phyloP scores from a whole-genome alignment of 2,797 vertebrate species.

The Oceanodroma leucorhoa region DNA sequence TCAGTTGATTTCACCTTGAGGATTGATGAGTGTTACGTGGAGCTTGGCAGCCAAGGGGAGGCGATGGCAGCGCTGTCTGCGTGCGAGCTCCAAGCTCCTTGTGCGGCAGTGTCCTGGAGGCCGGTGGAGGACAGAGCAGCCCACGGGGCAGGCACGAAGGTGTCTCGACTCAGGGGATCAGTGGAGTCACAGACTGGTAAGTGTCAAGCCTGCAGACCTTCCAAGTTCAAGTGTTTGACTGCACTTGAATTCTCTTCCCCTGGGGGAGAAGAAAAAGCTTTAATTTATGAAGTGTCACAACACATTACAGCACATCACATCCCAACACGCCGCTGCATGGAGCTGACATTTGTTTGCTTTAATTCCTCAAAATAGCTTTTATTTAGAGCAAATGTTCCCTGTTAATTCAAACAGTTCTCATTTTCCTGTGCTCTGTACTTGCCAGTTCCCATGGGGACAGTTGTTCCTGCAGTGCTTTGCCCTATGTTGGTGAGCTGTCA shows the following conservation, averaged over 20 bases:
- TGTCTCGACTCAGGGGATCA: background rate
- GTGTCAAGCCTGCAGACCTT: slow-evolving; percentile 57
- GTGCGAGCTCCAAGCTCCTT: background rate
- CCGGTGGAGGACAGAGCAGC: background rate
- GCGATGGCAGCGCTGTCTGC: accelerated
- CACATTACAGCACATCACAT: slow-evolving; percentile 65
- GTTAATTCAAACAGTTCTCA: slow-evolving; percentile 62
- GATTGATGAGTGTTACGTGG: background rate
- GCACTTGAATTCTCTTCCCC: slow-evolving; percentile 58
- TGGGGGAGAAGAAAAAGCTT: slow-evolving; percentile 56
- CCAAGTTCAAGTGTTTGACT: slow-evolving; percentile 61
- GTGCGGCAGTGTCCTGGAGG: background rate
- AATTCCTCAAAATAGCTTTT: slow-evolving; percentile 72
- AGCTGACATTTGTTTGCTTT: slow-evolving; percentile 71
- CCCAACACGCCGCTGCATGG: slow-evolving; percentile 32
- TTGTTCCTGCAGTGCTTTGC: slow-evolving; percentile 28
- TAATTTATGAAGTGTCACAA: slow-evolving; percentile 75
- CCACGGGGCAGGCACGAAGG: background rate
- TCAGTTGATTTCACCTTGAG: background rate
- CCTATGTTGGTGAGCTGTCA: slow-evolving; percentile 40
- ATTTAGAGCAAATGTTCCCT: slow-evolving; percentile 70
- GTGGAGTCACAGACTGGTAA: background rate
- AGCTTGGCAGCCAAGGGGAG: background rate
- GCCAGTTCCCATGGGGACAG: slow-evolving; percentile 52
- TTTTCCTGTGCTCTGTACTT: slow-evolving; percentile 36